A percentile compares a stretch with the other conserved stretches of the same genome.
Evolutionary conservation across 2,797 vertebrate species (phyloP).

Genomic region (Clarias platycephalus): DNA sequence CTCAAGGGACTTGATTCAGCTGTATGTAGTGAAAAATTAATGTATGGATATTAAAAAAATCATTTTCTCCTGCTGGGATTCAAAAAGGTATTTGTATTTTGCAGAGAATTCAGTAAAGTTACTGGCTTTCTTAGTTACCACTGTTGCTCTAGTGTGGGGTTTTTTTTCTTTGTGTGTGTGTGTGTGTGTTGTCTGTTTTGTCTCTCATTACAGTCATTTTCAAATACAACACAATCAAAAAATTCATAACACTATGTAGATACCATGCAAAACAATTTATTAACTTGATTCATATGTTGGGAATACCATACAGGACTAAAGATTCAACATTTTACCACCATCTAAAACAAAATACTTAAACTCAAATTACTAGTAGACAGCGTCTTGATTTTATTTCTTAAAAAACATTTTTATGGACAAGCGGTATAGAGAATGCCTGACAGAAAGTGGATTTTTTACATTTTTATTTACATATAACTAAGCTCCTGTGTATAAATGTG

Average conservation of each 20-base stretch:
- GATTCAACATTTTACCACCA: not conserved
- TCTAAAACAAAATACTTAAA: not conserved
- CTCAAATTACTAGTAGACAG: not conserved
- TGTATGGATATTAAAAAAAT: constrained; percentile 85
- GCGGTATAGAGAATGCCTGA: no score
- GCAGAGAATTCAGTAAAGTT: constrained; percentile 99
- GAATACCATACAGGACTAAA: not conserved
- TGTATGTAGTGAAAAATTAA: constrained; percentile 89
- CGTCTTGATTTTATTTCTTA: not conserved
- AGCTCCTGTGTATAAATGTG: not conserved
- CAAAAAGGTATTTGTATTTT: constrained; percentile 98
- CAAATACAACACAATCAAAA: not conserved
- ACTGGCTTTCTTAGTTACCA: constrained; percentile 98
- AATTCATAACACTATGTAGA: not conserved
- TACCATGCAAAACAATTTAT: not conserved
- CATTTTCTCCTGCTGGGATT: constrained; percentile 88
- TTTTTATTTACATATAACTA: not conserved
- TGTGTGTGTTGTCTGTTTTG: constrained; percentile 22
- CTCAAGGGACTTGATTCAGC: constrained; percentile 98
- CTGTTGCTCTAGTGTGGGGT: constrained; percentile 77
- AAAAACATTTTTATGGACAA: no score
- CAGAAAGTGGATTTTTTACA: no score
- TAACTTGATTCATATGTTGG: not conserved
- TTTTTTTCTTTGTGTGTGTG: constrained; percentile 65
- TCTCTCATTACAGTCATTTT: not conserved